Evolutionary conservation across 2,113 vertebrate species (phyloP).

Genomic region (Sminthopsis crassicaudata): DNA sequence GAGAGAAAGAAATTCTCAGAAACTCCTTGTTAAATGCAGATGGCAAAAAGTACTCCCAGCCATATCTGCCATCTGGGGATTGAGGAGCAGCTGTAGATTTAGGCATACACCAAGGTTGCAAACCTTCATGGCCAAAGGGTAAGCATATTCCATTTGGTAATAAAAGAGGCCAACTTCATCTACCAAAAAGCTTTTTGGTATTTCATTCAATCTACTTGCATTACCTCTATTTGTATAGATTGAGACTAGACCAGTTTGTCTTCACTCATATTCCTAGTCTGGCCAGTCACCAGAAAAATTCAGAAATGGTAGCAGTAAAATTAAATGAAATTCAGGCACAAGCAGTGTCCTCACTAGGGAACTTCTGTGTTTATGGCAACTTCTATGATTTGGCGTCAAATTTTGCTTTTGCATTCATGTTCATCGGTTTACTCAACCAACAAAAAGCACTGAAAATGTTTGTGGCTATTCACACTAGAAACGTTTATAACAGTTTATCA

Average conservation of each 20-base stretch:
- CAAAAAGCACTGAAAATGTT: slow-evolving; percentile 83
- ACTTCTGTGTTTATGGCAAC: slow-evolving; percentile 83
- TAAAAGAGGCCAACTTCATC: slow-evolving; percentile 44
- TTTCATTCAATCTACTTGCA: slow-evolving; percentile 51
- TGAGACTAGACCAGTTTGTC: slow-evolving; percentile 57
- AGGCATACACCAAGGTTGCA: slow-evolving; percentile 79
- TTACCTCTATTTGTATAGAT: slow-evolving; percentile 54
- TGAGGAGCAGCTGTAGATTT: slow-evolving; percentile 80
- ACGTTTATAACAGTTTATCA: slow-evolving; percentile 83
- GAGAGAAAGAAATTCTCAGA: slow-evolving; percentile 78
- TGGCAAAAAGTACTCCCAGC: slow-evolving; percentile 82
- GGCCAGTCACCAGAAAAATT: slow-evolving; percentile 78
- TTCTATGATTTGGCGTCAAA: slow-evolving; percentile 81
- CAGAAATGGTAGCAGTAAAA: slow-evolving; percentile 75
- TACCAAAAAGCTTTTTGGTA: slow-evolving; percentile 25
- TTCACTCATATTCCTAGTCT: slow-evolving; percentile 74
- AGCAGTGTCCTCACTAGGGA: slow-evolving; percentile 81
- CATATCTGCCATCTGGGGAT: slow-evolving; percentile 81
- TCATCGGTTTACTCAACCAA: slow-evolving; percentile 83
- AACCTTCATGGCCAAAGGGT: slow-evolving; percentile 75
- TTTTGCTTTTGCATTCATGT: slow-evolving; percentile 80
- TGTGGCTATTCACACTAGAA: slow-evolving; percentile 82
- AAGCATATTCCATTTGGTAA: slow-evolving; percentile 58
- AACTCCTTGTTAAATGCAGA: slow-evolving; percentile 81
- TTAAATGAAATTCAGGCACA: slow-evolving; percentile 81